Evolutionary conservation across 2,797 vertebrate genomes (phyloP).

Genomic region (Galaxias olidus): DNA sequence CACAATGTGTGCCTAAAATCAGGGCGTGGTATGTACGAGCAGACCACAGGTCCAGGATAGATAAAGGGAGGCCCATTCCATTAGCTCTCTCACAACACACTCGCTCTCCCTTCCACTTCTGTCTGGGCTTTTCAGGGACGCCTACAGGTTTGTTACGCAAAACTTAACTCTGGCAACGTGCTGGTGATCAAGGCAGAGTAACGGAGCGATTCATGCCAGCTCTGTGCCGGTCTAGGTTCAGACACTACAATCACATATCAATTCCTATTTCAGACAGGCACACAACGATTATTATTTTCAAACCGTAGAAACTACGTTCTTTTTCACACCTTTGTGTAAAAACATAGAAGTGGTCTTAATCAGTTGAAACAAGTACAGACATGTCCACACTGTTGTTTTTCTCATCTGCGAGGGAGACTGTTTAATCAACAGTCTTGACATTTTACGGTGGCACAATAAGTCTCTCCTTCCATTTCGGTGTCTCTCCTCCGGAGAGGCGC

Average conservation of each 20-base stretch:
- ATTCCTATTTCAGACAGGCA: constrained; percentile 40
- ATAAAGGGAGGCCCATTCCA: too few species aligned
- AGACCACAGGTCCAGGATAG: too few species aligned
- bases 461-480: constrained; percentile 30
- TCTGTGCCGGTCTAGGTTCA: background rate
- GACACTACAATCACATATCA: constrained; percentile 17
- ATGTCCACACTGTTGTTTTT: constrained; percentile 32
- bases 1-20: too few species aligned
- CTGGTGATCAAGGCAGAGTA: constrained; percentile 40
- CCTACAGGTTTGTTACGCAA: constrained; percentile 12
- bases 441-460: constrained; percentile 27
- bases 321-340: constrained; percentile 5
- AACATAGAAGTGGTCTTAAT: background rate
- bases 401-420: constrained; percentile 31
- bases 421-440: constrained; percentile 44
- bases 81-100: background rate
- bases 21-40: too few species aligned
- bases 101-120: background rate
- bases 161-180: constrained; percentile 28
- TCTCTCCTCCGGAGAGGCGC: constrained; percentile 37
- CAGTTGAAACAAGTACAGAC: background rate
- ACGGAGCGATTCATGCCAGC: constrained; percentile 48
- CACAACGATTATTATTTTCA: constrained; percentile 24
- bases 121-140: background rate
- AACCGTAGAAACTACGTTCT: too few species aligned